phyloP scores from a whole-genome alignment of 2,888 invertebrate species.

The Melikaiella ostensackeni region DNA sequence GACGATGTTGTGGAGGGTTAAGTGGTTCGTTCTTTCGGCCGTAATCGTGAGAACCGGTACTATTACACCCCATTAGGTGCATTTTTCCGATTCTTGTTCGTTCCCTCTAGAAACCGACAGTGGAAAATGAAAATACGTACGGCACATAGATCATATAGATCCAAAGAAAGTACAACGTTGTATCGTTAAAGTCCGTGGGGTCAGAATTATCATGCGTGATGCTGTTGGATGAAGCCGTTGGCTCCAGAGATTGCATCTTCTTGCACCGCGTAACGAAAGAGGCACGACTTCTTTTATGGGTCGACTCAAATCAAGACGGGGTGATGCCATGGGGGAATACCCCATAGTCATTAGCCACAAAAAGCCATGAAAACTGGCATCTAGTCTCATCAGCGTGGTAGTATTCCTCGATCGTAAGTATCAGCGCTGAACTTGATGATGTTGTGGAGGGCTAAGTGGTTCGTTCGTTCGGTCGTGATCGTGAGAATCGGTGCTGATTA shows the following conservation, averaged over 20 bases:
- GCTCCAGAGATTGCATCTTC: background rate
- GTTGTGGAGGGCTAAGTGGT: conserved; percentile 58
- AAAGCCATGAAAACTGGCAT: conserved; percentile 54
- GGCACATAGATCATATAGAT: background rate
- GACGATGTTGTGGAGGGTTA: conserved; percentile 60
- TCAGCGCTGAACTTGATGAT: conserved; percentile 59
- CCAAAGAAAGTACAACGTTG: background rate
- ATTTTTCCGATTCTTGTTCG: conserved; percentile 31
- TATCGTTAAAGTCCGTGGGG: conserved; percentile 2
- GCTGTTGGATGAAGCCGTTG: conserved; percentile 1
- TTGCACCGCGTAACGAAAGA: conserved; percentile 10
- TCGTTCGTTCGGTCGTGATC: conserved; percentile 55
- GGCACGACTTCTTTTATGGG: conserved; percentile 8
- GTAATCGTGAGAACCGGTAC: conserved; percentile 59
- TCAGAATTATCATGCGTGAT: conserved; percentile 12
- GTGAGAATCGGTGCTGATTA: conserved; percentile 60
- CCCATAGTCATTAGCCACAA: conserved; percentile 7
- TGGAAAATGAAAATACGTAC: conserved; percentile 21
- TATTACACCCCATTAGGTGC: too few species aligned
- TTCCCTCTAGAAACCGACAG: conserved; percentile 17
- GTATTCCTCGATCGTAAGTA: conserved; percentile 43
- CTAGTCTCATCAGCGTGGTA: conserved; percentile 32
- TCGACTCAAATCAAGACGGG: background rate
- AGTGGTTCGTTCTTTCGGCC: conserved; percentile 53
- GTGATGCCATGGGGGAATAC: too few species aligned